Conservation (phyloP, 1,140 invertebrate genomes). For the Ptiloglossa arizonensis region DNA sequence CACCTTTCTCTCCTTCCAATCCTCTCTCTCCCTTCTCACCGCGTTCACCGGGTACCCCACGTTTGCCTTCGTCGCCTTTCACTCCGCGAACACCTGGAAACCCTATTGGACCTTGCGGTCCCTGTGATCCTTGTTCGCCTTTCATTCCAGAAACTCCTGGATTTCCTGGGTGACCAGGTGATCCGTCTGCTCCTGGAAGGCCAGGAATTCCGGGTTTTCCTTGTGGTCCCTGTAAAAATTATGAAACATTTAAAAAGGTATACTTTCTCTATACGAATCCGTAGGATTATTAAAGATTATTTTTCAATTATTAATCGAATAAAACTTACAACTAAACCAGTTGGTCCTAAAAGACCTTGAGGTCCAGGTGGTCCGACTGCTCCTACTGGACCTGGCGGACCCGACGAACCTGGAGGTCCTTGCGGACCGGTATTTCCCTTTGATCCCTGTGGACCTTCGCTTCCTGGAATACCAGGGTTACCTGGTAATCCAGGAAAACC, state of each 20-base stretch:
- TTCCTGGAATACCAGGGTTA: constrained; percentile 88
- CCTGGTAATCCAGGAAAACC: constrained; percentile 90
- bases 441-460: constrained; percentile 87
- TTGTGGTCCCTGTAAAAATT: constrained; percentile 85
- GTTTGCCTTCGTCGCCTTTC: constrained; percentile 89
- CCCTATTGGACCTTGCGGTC: constrained; percentile 87
- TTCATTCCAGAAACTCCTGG: constrained; percentile 89
- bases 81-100: constrained; percentile 89
- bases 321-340: constrained; percentile 85
- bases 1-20: constrained; percentile 89
- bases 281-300: too few relatives aligned
- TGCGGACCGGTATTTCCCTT: constrained; percentile 88
- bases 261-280: too few relatives aligned
- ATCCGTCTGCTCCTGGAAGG: constrained; percentile 89
- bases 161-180: constrained; percentile 88
- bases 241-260: too few relatives aligned
- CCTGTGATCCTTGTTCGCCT: constrained; percentile 88
- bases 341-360: constrained; percentile 86
- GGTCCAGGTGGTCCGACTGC: constrained; percentile 86
- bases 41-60: constrained; percentile 81
- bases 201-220: constrained; percentile 91
- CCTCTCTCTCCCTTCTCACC: constrained; percentile 87
- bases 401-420: constrained; percentile 87
- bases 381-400: constrained; percentile 86
- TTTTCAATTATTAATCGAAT: not conserved